phyloP scores from a whole-genome alignment of 2,797 vertebrate species.

The Esox lucius region DNA sequence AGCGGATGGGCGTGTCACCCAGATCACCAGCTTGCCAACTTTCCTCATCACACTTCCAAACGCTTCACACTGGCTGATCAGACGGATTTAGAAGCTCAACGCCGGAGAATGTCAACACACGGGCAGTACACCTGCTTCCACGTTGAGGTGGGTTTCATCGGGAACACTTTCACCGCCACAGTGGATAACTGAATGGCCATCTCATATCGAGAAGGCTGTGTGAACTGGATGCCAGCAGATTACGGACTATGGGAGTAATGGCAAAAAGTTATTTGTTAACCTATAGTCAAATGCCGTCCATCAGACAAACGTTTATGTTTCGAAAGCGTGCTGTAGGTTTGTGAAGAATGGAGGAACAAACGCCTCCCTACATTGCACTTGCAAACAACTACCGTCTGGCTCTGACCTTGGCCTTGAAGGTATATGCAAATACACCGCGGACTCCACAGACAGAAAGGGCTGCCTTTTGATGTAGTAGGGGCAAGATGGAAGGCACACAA shows the following conservation, averaged over 20 bases:
- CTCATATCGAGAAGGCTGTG: constrained; percentile 21
- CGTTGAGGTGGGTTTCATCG: constrained; percentile 46
- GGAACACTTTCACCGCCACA: constrained; percentile 31
- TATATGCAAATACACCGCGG: constrained; percentile 62
- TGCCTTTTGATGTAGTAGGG: constrained; percentile 48
- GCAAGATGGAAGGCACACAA: neutral
- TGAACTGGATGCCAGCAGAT: constrained; percentile 32
- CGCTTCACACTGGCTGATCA: constrained; percentile 20
- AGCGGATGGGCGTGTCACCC: neutral
- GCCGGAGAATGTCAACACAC: constrained; percentile 33
- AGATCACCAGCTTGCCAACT: neutral
- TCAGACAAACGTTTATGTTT: neutral
- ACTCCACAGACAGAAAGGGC: constrained; percentile 46
- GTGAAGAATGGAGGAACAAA: constrained; percentile 16
- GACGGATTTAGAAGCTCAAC: constrained; percentile 38
- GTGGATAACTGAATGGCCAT: constrained; percentile 20
- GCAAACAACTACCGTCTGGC: constrained; percentile 66
- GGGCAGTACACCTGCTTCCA: constrained; percentile 40
- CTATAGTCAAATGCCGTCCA: no score
- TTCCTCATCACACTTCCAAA: neutral
- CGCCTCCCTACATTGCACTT: constrained; percentile 54
- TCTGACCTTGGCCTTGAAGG: constrained; percentile 66
- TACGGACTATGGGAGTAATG: neutral
- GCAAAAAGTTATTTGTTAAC: no score
- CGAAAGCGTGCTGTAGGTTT: neutral